phyloP scores from a whole-genome alignment of 2,888 invertebrate species.

The Phyto melanocephala region DNA sequence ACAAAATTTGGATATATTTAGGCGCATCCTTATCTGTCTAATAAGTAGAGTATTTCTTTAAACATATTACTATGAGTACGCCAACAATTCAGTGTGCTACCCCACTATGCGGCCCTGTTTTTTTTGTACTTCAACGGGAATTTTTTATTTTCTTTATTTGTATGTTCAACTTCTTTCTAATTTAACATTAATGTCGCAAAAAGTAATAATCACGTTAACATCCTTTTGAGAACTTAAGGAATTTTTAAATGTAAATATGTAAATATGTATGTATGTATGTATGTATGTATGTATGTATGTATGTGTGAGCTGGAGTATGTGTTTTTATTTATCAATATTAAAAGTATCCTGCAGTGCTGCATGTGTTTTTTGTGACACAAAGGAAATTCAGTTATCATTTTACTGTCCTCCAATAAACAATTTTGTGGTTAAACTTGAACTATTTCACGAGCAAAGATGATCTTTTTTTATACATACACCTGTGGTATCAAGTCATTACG shows the following conservation, averaged over 20 bases:
- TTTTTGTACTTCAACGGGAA: background rate
- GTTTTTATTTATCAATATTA: constrained; percentile 26
- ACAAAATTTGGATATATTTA: too few species aligned
- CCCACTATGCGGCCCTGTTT: too few species aligned
- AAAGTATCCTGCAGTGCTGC: background rate
- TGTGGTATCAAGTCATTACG: too few species aligned
- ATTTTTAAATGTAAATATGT: constrained; percentile 29
- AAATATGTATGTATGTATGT: background rate
- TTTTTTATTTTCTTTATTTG: background rate
- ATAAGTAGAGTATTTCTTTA: too few species aligned
- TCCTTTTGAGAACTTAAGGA: constrained; percentile 54
- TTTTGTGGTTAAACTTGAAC: too few species aligned
- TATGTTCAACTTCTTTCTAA: background rate
- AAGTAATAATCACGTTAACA: constrained; percentile 58
- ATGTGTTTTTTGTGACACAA: background rate
- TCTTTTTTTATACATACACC: too few species aligned
- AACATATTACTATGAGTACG: too few species aligned
- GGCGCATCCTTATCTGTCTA: too few species aligned
- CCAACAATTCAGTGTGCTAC: too few species aligned
- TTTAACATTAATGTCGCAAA: constrained; percentile 41
- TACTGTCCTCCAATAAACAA: too few species aligned
- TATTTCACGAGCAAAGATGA: too few species aligned
- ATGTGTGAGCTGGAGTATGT: background rate
- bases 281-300: background rate
- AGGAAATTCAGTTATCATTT: too few species aligned